Percentiles rank a stretch among this genome's conserved stretches.
Conservation (phyloP, 2,888 invertebrate genomes). For the Globia sparganii region DNA sequence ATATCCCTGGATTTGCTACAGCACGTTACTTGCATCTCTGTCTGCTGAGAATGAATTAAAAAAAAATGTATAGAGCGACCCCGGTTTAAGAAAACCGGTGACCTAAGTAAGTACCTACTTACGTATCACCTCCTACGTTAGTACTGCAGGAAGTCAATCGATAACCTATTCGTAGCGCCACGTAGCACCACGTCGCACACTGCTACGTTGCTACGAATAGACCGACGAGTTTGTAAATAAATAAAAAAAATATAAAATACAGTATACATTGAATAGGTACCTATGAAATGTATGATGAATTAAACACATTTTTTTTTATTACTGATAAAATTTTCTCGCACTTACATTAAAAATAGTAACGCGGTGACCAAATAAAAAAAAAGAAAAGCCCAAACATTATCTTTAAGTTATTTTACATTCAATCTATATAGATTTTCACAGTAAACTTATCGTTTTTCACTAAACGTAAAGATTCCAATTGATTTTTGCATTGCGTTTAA, state of each 20-base stretch:
- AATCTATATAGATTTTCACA: not conserved
- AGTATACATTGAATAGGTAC: not conserved
- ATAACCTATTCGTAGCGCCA: constrained; percentile 4
- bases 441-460: not conserved
- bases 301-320: not conserved
- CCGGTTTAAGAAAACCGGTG: not conserved
- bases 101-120: not conserved
- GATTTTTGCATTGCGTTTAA: not conserved
- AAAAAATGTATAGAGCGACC: not conserved
- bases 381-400: too few relatives aligned
- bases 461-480: not conserved
- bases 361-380: not conserved
- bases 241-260: not conserved
- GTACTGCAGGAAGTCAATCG: not conserved
- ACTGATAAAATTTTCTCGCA: not conserved
- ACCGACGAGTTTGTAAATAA: not conserved
- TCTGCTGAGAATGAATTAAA: not conserved
- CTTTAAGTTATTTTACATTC: too few relatives aligned
- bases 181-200: not conserved
- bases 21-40: not conserved
- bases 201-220: constrained; percentile 5
- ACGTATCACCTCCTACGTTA: not conserved
- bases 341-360: not conserved
- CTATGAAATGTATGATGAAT: not conserved
- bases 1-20: not conserved